Base-by-base conservation (phyloP, 2,888 invertebrate genomes). In the Drosophila gaucha region DNA sequence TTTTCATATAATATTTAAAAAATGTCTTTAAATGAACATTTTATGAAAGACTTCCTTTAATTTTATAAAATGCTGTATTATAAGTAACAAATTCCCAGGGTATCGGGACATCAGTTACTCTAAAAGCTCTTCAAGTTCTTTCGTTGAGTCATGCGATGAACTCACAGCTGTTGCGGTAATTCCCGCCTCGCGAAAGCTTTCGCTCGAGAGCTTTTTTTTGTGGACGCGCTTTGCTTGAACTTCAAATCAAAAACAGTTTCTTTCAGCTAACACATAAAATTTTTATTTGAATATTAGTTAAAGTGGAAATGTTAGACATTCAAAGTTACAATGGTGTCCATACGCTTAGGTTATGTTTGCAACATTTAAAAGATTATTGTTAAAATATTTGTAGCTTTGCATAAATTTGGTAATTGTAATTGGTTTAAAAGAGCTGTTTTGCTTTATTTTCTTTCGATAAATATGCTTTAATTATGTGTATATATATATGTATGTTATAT, bases 241-340 rank as follows among this genome's bases (percentile, higher is more conserved):
- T 9, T 14, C 1, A 38, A 28, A n/a, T 36, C 8, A 2, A 44
- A 12, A 24, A 20, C 5, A 31, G 35, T 8, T n/a, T n/a, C 0
- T 67, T 58, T 57, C 72, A 60, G 70, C 88, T 83, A 83, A 83
- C 87, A 83, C 82, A 76, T 79, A 83, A 75, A 70, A 70, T 58
- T 71, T 67, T 88, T 79, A 86, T 82, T 82, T 56, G 80, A 82
- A 88, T 82, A 82, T 86, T 68, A 82, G 80, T 78, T 83, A 69
- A 70, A 68, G 69, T 82, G 50, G 79, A 82, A 82, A 88, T 82
- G 69, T 86, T 79, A 67, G 84, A 88, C 84, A 88, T 88, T 86
- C 51, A 83, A 86, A 73, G 84, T 83, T 88, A 83, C 74, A 83
- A 88, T 62, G 43, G 46, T 78, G 50, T 73, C 51, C 59, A 67